phyloP scores from a whole-genome alignment of 2,797 vertebrate genomes.

The Sternarchorhynchus goeldii region DNA sequence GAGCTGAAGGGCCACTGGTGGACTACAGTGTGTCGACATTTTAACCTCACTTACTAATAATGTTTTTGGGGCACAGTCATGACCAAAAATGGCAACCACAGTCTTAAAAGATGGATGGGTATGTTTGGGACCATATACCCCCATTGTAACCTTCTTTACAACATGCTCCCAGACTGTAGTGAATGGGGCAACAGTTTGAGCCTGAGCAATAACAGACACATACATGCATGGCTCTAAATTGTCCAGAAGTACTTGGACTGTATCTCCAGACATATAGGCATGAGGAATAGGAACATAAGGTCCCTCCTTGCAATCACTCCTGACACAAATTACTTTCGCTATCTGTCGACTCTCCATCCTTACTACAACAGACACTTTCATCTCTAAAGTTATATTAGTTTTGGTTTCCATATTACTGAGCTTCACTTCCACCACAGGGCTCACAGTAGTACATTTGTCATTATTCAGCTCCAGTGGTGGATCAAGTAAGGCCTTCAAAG shows the following conservation, averaged over 20 bases:
- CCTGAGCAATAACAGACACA: conserved; percentile 83
- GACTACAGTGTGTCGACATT: conserved; percentile 75
- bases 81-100: conserved; percentile 91
- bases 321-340: conserved; percentile 83
- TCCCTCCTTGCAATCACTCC: conserved; percentile 91
- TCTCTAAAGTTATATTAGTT: conserved; percentile 84
- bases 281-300: conserved; percentile 81
- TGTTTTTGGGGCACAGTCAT: conserved; percentile 91
- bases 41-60: conserved; percentile 87
- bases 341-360: conserved; percentile 82
- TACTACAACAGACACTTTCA: conserved; percentile 89
- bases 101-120: conserved; percentile 96
- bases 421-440: conserved; percentile 92
- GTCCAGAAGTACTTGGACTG: conserved; percentile 86
- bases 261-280: conserved; percentile 83
- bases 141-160: conserved; percentile 89
- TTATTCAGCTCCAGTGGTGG: conserved; percentile 91
- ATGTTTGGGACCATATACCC: conserved; percentile 93
- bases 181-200: conserved; percentile 77
- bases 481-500: conserved; percentile 90
- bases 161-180: conserved; percentile 93
- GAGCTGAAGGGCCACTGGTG: conserved; percentile 88
- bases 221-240: conserved; percentile 96
- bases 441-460: conserved; percentile 88
- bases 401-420: conserved; percentile 93